phyloP scores from a whole-genome alignment of 2,888 invertebrate species.

The Ophion slaviceki region DNA sequence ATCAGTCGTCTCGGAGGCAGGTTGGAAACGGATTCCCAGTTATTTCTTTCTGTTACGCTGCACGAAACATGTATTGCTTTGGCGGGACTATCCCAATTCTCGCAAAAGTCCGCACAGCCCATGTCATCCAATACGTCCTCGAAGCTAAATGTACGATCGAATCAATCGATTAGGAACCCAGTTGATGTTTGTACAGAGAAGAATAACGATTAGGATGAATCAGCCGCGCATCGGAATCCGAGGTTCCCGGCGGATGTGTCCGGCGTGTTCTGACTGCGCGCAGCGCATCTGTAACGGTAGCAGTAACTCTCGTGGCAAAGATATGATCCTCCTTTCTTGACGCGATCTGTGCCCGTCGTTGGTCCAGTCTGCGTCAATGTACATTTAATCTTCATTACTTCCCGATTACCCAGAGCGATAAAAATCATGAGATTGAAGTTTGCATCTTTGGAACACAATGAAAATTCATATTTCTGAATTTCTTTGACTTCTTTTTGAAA shows the following conservation, averaged over 20 bases:
- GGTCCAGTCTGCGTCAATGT: conserved; percentile 81
- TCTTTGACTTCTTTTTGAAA: too few species aligned
- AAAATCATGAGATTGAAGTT: not conserved
- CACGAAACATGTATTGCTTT: too few species aligned
- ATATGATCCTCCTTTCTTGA: conserved; percentile 98
- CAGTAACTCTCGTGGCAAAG: conserved; percentile 96
- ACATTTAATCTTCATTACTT: not conserved
- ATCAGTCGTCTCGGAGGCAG: too few species aligned
- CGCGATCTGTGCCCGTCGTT: conserved; percentile 87
- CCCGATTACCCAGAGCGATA: not conserved
- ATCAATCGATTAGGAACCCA: not conserved
- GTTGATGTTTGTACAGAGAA: not conserved
- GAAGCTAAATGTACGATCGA: not conserved
- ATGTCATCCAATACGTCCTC: not conserved
- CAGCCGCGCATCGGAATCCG: conserved; percentile 94
- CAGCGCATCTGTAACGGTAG: conserved; percentile 96
- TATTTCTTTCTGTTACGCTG: too few species aligned
- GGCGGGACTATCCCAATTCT: too few species aligned
- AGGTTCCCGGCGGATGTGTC: conserved; percentile 97
- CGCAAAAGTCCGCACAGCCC: too few species aligned
- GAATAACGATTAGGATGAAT: conserved; percentile 57
- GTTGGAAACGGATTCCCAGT: too few species aligned
- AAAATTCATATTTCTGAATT: too few species aligned
- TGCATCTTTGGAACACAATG: too few species aligned
- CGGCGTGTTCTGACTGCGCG: conserved; percentile 96